phyloP scores from a whole-genome alignment of 2,113 vertebrate species.

The Galeopterus variegatus region DNA sequence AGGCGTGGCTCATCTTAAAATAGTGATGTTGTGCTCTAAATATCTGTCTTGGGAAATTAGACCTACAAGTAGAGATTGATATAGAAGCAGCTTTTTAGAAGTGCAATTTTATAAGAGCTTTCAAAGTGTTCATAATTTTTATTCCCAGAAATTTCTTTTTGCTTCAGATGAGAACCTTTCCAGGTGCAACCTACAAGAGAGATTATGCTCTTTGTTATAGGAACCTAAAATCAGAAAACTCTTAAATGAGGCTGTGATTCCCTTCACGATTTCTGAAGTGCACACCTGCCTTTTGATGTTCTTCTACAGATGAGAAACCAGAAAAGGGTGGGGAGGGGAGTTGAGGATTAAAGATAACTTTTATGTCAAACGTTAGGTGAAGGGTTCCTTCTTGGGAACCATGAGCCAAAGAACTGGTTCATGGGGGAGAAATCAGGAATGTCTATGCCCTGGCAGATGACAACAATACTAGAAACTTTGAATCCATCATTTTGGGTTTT shows the following conservation, averaged over 20 bases:
- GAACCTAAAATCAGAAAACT: neutral
- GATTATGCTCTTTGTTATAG: neutral
- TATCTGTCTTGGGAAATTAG: neutral
- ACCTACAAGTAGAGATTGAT: neutral
- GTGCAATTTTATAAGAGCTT: constrained; percentile 9
- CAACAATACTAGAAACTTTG: neutral
- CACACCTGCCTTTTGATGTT: neutral
- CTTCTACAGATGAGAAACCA: neutral
- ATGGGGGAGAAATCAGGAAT: neutral
- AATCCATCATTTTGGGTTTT: neutral
- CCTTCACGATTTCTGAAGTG: neutral
- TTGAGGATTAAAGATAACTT: neutral
- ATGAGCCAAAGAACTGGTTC: neutral
- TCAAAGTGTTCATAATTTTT: constrained; percentile 20
- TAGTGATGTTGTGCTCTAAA: neutral
- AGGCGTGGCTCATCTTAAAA: neutral
- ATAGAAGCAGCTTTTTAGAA: neutral
- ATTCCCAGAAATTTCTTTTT: constrained; percentile 7
- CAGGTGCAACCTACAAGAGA: neutral
- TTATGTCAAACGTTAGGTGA: neutral
- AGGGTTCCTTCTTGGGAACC: constrained; percentile 10
- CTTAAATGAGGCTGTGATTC: neutral
- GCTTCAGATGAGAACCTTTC: neutral
- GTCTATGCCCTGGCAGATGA: neutral
- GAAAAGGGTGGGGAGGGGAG: neutral